Evolutionary conservation across 2,888 invertebrate species (phyloP), one percentile per base, ranked within the genome.

Genomic region (Syrista parreyssii): DNA sequence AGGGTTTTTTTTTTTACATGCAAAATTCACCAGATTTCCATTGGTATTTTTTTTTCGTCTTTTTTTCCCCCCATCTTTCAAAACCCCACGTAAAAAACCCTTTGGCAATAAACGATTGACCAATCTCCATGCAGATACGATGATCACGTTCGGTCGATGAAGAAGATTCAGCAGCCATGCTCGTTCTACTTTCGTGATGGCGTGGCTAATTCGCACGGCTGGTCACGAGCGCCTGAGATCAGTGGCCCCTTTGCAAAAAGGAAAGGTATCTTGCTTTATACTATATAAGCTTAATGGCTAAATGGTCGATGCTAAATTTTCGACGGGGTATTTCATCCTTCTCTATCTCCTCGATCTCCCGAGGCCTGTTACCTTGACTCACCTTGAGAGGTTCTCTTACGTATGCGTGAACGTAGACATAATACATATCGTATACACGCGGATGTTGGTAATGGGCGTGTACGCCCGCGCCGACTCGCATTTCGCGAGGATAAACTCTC

Each of bases 341-440:
- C 6, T 55, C 55, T 55, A 55, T 55, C 55, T 55, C 55, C 55
- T 55, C 55, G 55, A 55, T 55, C 55, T 55, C 55, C 23, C 55
- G 55, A 23, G 55, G 55, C 55, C 55, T 55, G 55, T 23, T 55
- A 55, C 55, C 55, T 80, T 69, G 76, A 76, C 68, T 83, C 74
- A 83, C 82, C 82, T 85, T 83, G 82, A 75, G 80, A 80, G 79
- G 55, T 55, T 23, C 55, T 55, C 55, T 55, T 55, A 55, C 55
- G 55, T 55, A 55, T 55, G 55, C 55, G 55, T 55, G 55, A 23
- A 23, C 55, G 55, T 55, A 55, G 55, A 23, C 55, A 55, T 55
- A 55, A 55, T 23, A 55, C 55, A 6, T 23, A 55, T 55, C 55
- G 55, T 9, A 23, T 55, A 55, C 55, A 55, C 55, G 55, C 55